Conservation (phyloP, 2,113 vertebrate species). For the Mesitornis unicolor region DNA sequence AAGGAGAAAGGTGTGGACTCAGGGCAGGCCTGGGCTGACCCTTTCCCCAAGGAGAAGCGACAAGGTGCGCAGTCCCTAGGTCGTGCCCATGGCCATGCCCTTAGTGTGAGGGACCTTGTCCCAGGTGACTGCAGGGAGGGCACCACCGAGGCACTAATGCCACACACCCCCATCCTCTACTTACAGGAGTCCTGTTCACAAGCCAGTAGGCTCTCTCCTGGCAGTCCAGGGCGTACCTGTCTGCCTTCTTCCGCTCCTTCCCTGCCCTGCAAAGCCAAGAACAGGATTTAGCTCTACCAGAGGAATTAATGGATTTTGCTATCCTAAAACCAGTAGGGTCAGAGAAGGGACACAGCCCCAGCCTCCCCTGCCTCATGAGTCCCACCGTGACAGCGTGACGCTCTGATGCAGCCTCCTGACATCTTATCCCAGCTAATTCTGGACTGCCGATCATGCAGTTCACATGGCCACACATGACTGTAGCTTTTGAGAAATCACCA, state of each 20-base stretch:
- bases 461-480: neutral
- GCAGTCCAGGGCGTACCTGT: constrained; percentile 91
- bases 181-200: constrained; percentile 90
- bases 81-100: rapidly evolving
- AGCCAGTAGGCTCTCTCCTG: constrained; percentile 98
- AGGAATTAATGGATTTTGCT: neutral
- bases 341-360: neutral
- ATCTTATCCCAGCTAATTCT: neutral
- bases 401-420: neutral
- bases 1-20: neutral
- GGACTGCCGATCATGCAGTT: neutral
- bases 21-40: neutral
- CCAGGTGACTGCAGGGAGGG: neutral
- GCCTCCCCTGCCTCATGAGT: rapidly evolving
- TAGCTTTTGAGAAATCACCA: neutral
- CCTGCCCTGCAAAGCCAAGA: constrained; percentile 81
- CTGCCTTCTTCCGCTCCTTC: constrained; percentile 92
- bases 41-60: neutral
- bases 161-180: neutral
- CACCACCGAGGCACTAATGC: neutral
- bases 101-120: rapidly evolving
- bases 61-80: neutral
- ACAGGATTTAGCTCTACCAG: neutral
- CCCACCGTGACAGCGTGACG: rapidly evolving
- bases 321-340: neutral